A percentile compares a stretch with the other conserved stretches of the same genome.
Conservation (phyloP, 2,113 vertebrate genomes). For the Microcebus griseorufus region DNA sequence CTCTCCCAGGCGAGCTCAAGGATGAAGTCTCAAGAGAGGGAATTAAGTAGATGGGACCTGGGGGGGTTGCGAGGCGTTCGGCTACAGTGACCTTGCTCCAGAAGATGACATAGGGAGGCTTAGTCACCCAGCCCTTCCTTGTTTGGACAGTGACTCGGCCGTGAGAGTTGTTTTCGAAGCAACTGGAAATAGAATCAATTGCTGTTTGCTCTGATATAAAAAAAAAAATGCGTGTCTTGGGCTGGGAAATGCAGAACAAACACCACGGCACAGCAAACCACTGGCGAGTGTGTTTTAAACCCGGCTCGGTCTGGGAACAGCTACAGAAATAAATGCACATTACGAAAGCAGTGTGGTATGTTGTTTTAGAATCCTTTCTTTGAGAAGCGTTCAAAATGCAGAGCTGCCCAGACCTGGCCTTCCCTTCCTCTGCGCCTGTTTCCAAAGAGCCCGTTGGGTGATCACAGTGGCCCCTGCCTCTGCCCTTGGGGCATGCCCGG, state of each 20-base stretch:
- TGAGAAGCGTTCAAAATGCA: neutral
- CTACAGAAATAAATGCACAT: neutral
- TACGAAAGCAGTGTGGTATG: neutral
- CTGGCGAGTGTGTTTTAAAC: neutral
- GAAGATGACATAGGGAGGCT: neutral
- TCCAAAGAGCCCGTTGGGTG: neutral
- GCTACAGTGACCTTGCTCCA: neutral
- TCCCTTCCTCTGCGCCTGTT: fast-evolving
- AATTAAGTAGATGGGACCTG: slow-evolving; percentile 14
- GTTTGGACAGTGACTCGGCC: slow-evolving; percentile 6
- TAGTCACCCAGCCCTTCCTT: neutral
- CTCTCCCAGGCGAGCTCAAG: slow-evolving; percentile 42
- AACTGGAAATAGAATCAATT: neutral
- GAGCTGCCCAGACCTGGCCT: neutral
- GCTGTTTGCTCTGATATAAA: neutral
- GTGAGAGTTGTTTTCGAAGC: slow-evolving; percentile 47
- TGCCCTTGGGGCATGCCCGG: fast-evolving
- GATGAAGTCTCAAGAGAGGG: slow-evolving; percentile 70
- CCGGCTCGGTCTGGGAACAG: neutral
- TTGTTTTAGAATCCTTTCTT: neutral
- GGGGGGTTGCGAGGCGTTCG: neutral
- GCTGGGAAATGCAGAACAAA: neutral
- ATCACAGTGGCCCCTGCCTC: fast-evolving
- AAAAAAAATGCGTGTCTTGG: neutral
- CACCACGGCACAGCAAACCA: fast-evolving